Evolutionary conservation across 2,113 vertebrate species (phyloP).

Genomic region (Burhinus bistriatus): DNA sequence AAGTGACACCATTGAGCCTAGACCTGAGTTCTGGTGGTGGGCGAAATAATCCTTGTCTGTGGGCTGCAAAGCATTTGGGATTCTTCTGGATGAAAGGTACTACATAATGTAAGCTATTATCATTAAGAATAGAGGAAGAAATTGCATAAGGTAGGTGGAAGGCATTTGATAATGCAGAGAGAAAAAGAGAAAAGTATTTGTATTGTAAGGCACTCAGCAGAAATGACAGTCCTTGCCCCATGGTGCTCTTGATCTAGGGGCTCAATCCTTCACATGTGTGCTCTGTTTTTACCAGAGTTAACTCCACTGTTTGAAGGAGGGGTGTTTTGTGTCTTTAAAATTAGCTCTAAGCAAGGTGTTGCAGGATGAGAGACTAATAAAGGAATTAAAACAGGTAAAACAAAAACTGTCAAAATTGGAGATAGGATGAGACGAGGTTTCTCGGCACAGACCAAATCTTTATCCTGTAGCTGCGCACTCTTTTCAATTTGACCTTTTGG

Average conservation of each 20-base stretch:
- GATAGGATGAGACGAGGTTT: background rate
- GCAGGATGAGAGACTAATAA: background rate
- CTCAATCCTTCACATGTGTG: background rate
- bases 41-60: slow-evolving; percentile 63
- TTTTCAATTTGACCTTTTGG: background rate
- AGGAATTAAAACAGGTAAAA: background rate
- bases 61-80: slow-evolving; percentile 58
- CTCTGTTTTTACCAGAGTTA: background rate
- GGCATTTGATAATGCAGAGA: slow-evolving; percentile 34
- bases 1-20: slow-evolving; percentile 43
- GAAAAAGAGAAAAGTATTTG: slow-evolving; percentile 9
- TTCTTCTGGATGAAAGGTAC: slow-evolving; percentile 62
- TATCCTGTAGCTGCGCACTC: fast-evolving
- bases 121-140: slow-evolving; percentile 54
- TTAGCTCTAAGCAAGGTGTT: background rate
- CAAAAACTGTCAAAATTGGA: background rate
- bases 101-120: slow-evolving; percentile 60
- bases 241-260: background rate
- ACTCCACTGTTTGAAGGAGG: background rate
- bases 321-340: background rate
- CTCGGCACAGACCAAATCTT: background rate
- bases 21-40: slow-evolving; percentile 36
- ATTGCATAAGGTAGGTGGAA: slow-evolving; percentile 58
- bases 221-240: background rate
- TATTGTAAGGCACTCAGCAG: background rate